Conservation (phyloP, 2,888 invertebrate species). For the Sepioteuthis lessoniana region DNA sequence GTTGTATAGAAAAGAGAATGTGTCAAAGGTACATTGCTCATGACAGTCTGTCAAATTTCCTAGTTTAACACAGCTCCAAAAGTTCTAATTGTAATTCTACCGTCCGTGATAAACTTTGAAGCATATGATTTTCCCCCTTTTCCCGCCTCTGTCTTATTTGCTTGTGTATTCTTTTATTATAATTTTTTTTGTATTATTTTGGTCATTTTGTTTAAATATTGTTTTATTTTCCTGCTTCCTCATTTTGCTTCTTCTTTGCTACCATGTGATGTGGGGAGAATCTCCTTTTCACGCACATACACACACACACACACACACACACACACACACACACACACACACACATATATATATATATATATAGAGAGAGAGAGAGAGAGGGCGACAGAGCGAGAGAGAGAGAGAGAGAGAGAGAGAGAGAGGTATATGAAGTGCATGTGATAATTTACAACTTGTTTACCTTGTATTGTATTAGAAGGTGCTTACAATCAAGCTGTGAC, state of each 20-base stretch:
- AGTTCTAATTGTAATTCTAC: conserved; percentile 13
- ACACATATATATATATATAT: too few species aligned
- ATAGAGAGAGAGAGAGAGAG: background rate
- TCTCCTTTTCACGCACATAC: too few species aligned
- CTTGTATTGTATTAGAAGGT: background rate
- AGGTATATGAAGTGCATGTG: background rate
- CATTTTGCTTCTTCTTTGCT: background rate
- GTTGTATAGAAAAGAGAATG: background rate
- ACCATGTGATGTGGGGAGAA: too few species aligned
- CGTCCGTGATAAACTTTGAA: background rate
- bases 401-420: background rate
- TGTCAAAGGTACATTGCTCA: background rate
- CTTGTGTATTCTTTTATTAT: background rate
- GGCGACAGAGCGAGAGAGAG: background rate
- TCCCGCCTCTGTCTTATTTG: background rate
- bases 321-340: too few species aligned
- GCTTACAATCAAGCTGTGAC: background rate
- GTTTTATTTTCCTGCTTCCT: background rate
- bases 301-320: too few species aligned
- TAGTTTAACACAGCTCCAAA: background rate
- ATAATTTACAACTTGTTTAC: conserved; percentile 33
- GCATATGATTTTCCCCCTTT: background rate
- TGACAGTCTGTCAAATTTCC: background rate
- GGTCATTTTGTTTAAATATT: background rate
- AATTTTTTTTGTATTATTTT: background rate